Conservation (phyloP, 2,797 vertebrate genomes). For the Halcyon badia region DNA sequence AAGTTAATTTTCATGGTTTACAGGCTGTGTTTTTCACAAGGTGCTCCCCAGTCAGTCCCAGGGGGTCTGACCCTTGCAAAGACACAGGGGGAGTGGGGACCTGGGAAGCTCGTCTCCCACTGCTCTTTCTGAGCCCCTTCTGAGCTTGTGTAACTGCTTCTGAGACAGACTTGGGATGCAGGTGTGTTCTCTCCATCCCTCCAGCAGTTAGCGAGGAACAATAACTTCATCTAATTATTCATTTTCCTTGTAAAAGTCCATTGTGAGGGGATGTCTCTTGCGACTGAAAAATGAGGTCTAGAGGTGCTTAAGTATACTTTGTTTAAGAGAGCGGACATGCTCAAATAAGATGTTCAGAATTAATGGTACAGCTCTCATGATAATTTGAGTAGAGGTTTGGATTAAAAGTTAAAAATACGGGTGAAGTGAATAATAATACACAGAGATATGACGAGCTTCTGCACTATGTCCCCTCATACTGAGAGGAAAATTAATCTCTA, state of each 20-base stretch:
- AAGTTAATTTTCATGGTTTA: not conserved
- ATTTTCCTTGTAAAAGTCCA: conserved; percentile 29
- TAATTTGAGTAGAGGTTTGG: conserved; percentile 57
- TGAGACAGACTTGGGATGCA: not conserved
- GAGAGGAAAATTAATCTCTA: not conserved
- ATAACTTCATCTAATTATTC: conserved; percentile 30
- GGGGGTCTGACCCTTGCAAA: fast-evolving
- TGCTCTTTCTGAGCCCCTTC: not conserved
- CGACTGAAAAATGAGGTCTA: not conserved
- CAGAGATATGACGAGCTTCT: not conserved
- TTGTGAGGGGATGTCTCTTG: conserved; percentile 23
- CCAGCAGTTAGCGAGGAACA: not conserved
- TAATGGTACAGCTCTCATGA: conserved; percentile 62
- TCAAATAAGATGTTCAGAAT: conserved; percentile 56
- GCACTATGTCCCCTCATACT: not conserved
- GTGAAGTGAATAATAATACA: conserved; percentile 35
- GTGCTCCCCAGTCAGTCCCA: fast-evolving
- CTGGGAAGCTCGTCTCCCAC: not conserved
- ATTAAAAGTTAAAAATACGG: conserved; percentile 59
- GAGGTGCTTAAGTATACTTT: conserved; percentile 53
- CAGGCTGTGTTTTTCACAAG: fast-evolving
- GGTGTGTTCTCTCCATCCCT: not conserved
- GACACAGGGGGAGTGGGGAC: fast-evolving
- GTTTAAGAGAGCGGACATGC: conserved; percentile 46
- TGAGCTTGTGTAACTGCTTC: not conserved